A percentile compares a stretch with the other conserved stretches of the same genome.
Conservation (phyloP, 2,797 vertebrate species). For the Loris lydekkerianus region DNA sequence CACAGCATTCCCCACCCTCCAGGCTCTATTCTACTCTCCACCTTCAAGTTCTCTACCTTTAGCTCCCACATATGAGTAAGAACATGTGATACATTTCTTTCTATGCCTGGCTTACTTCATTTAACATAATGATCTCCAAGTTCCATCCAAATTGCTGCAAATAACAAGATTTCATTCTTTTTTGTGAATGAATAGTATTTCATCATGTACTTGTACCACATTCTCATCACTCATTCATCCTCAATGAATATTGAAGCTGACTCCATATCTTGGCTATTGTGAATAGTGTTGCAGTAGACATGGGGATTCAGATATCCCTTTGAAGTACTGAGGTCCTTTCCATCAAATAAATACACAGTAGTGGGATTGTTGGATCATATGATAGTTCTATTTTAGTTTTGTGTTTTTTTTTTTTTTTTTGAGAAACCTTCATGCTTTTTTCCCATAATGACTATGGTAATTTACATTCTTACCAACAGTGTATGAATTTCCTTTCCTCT, state of each 20-base stretch:
- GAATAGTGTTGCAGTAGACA: neutral
- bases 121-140: neutral
- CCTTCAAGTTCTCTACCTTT: neutral
- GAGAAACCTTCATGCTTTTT: neutral
- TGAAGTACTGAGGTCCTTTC: neutral
- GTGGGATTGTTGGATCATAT: neutral
- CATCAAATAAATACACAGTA: neutral
- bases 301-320: neutral
- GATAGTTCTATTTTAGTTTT: neutral
- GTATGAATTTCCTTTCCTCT: neutral
- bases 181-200: neutral
- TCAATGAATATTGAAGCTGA: neutral
- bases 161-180: neutral
- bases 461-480: neutral
- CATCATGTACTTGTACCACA: neutral
- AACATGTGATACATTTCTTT: neutral
- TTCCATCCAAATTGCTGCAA: neutral
- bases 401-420: no score
- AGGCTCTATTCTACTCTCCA: neutral
- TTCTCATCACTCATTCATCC: neutral
- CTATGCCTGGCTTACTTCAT: neutral
- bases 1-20: neutral
- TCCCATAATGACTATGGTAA: neutral
- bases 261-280: neutral
- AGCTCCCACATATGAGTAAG: neutral